Evolutionary conservation across 2,797 vertebrate genomes (phyloP), one percentile per base, ranked within the genome.

Genomic region (Chelon auratus): DNA sequence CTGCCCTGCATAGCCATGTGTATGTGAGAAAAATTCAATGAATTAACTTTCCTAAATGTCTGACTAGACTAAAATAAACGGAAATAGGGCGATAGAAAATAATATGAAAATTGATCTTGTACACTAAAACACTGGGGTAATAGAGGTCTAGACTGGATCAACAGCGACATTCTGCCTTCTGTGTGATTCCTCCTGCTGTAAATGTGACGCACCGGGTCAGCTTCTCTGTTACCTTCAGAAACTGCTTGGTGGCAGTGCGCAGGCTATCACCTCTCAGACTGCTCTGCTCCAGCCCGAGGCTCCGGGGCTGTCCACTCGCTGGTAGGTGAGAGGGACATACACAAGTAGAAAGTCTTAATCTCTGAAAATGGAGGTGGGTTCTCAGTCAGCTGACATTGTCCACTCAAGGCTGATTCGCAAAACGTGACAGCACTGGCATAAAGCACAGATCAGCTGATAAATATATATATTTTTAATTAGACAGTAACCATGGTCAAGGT

Each of bases 11-110:
- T 14, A 74, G 37, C 40, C 17, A 37, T 51, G 64, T 66, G 33
- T 51, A 40, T 22, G 22, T 22, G 63, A 79, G 79, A 69, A 69
- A 20, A 75, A 55, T 37, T 45, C 36, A 42, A 76, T 79, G 54
- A 70, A 75, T 76, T 1, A 64, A 58, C n/a, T 57, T 53, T 33
- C 26, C 1, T 0, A 10, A 9, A 7, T 60, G 59, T 39, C 33
- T 3, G 3, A 68, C 50, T 22, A 47, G 20, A 61, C 40, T 30
- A 57, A 64, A 78, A 66, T 43, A 83, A 81, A 82, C 7, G 42
- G 45, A 71, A 1, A 43, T 24, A 64, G 42, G 18, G 10, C 26
- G 17, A 60, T 33, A 48, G 60, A 17, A 62, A 64, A 43, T 26
- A 72, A 77, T 56, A 40, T 55, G 20, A 65, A 55, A 30, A 64